A percentile compares a stretch with the other conserved stretches of the same genome.
phyloP scores from a whole-genome alignment of 1,140 invertebrate species.

The Polypedilum vanderplanki region DNA sequence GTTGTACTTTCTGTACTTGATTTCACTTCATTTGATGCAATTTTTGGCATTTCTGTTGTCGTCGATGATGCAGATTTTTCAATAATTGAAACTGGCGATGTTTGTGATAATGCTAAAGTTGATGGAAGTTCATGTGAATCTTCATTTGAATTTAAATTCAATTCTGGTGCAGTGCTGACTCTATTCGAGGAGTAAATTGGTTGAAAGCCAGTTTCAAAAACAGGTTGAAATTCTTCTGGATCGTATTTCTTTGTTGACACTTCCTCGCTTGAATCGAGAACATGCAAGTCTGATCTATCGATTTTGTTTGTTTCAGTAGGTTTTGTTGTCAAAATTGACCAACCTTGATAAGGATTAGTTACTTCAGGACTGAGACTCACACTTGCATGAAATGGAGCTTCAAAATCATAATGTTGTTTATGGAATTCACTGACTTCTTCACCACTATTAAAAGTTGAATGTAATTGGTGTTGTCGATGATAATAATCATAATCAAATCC shows the following conservation, averaged over 20 bases:
- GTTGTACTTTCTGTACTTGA: not conserved
- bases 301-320: slow-evolving; percentile 32
- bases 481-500: slow-evolving; percentile 30
- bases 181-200: slow-evolving; percentile 50
- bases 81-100: not conserved
- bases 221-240: slow-evolving; percentile 60
- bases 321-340: slow-evolving; percentile 52
- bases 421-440: slow-evolving; percentile 39
- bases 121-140: slow-evolving; percentile 1
- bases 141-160: not conserved
- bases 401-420: slow-evolving; percentile 50
- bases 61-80: not conserved
- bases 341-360: slow-evolving; percentile 47
- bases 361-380: slow-evolving; percentile 50
- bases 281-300: slow-evolving; percentile 36
- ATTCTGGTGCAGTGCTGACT: not conserved
- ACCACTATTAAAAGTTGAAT: slow-evolving; percentile 36
- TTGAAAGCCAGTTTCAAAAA: slow-evolving; percentile 60
- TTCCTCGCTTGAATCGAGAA: slow-evolving; percentile 33
- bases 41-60: not conserved
- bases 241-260: slow-evolving; percentile 48
- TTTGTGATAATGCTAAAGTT: not conserved
- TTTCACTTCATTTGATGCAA: not conserved
- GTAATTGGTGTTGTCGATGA: slow-evolving; percentile 33
- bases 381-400: slow-evolving; percentile 63